Evolutionary conservation across 1,140 invertebrate genomes (phyloP).

Genomic region (Drosophila takahashii): DNA sequence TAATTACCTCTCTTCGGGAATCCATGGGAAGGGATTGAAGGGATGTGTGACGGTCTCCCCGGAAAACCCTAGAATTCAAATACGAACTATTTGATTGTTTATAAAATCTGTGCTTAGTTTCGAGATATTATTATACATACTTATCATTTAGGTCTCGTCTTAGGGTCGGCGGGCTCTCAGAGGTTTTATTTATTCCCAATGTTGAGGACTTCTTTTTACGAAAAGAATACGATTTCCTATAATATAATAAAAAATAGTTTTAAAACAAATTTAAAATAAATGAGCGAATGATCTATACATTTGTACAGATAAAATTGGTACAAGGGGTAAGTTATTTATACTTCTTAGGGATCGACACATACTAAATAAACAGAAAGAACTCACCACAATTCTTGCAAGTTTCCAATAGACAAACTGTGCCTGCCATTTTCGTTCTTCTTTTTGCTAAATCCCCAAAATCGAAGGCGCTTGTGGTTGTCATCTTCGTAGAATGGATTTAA

Average conservation of each 20-base stretch:
- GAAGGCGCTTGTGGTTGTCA: slow-evolving; percentile 87
- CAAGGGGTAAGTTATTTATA: slow-evolving; percentile 9
- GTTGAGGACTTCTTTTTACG: slow-evolving; percentile 83
- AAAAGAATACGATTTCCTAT: slow-evolving; percentile 77
- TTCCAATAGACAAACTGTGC: slow-evolving; percentile 86
- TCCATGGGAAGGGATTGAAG: slow-evolving; percentile 60
- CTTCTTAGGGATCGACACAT: neutral
- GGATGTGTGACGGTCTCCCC: slow-evolving; percentile 55
- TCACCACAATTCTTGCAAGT: slow-evolving; percentile 86
- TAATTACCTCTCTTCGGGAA: slow-evolving; percentile 34
- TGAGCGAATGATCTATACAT: neutral
- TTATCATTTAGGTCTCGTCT: slow-evolving; percentile 47
- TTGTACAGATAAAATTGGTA: neutral
- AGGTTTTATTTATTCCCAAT: slow-evolving; percentile 84
- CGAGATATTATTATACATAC: slow-evolving; percentile 8
- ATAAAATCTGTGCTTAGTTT: neutral
- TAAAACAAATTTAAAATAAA: neutral
- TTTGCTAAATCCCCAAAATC: slow-evolving; percentile 86
- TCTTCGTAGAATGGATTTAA: slow-evolving; percentile 90
- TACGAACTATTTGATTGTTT: slow-evolving; percentile 8
- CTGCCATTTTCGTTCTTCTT: slow-evolving; percentile 84
- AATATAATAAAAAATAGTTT: slow-evolving; percentile 15
- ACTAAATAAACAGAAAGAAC: slow-evolving; percentile 11
- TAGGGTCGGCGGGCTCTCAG: slow-evolving; percentile 79
- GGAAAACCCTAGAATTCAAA: slow-evolving; percentile 36